Percentiles rank a stretch among this genome's conserved stretches.
These are phyloP conservation scores for Pachydiplax longipennis DNA, from an alignment of 2,888 invertebrate genomes.

Conservation along the genomic window DNA sequence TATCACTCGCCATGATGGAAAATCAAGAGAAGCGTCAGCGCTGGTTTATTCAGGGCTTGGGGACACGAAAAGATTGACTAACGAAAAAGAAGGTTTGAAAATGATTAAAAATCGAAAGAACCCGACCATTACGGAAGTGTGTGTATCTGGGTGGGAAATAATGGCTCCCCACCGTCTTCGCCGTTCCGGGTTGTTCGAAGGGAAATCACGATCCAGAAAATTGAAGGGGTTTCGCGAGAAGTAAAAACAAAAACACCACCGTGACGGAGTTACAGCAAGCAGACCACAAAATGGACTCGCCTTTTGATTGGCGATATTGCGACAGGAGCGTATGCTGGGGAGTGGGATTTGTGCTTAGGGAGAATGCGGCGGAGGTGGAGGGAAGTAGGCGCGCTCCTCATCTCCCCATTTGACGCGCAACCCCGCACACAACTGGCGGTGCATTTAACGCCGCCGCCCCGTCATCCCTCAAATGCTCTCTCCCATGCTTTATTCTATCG, in stretches of 20 bases:
- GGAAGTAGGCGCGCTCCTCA: not conserved
- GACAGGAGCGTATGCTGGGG: not conserved
- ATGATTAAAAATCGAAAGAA: not conserved
- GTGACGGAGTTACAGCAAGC: not conserved
- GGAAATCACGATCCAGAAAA: not conserved
- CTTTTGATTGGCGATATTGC: not conserved
- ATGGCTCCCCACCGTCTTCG: not conserved
- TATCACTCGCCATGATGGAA: not conserved
- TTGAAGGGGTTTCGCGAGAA: not conserved
- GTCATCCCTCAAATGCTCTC: not conserved
- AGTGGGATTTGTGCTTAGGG: not conserved
- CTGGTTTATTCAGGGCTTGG: not conserved
- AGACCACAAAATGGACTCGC: not conserved
- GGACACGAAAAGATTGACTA: not conserved
- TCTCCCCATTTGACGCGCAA: conserved; percentile 6
- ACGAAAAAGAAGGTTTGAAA: not conserved
- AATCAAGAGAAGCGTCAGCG: not conserved
- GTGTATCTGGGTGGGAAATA: not conserved
- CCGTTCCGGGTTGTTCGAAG: not conserved
- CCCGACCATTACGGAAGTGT: not conserved
- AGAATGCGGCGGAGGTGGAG: not conserved
- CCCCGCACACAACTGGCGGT: not conserved
- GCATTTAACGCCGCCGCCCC: conserved; percentile 8
- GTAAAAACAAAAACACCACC: not conserved
- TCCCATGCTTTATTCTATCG: too few species aligned